Evolutionary conservation across 2,797 vertebrate genomes (phyloP).

Genomic region (Hyperoplus lanceolatus): DNA sequence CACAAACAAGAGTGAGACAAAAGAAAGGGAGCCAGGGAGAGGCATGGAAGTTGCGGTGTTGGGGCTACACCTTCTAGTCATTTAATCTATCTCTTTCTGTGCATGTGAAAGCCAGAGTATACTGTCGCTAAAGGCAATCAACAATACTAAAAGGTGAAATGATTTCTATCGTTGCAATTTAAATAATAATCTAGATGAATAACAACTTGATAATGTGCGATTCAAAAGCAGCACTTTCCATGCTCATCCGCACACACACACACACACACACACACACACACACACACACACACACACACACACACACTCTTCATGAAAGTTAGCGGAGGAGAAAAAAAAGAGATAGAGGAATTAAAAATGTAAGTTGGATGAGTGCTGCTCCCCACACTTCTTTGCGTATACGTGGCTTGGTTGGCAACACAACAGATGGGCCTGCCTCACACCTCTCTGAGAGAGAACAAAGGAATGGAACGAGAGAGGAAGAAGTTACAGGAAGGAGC

Average conservation of each 20-base stretch:
- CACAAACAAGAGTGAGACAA: constrained; percentile 35
- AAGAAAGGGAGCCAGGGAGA: neutral
- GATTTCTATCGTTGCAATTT: neutral
- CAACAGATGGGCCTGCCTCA: constrained; percentile 52
- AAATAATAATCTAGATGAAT: neutral
- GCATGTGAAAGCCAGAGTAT: constrained; percentile 1
- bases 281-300: too few relatives aligned
- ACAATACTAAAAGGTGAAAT: neutral
- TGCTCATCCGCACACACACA: too few relatives aligned
- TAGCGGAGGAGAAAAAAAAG: neutral
- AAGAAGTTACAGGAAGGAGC: constrained; percentile 20
- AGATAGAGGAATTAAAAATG: neutral
- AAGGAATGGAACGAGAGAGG: constrained; percentile 24
- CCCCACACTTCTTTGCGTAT: constrained; percentile 6
- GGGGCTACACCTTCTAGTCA: constrained; percentile 21
- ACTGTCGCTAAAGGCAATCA: constrained; percentile 5
- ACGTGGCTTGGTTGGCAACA: constrained; percentile 5
- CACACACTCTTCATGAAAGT: neutral
- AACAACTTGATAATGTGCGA: neutral
- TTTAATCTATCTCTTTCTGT: constrained; percentile 30
- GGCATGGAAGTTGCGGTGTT: neutral
- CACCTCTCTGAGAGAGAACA: constrained; percentile 38
- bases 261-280: too few relatives aligned
- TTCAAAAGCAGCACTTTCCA: too few relatives aligned
- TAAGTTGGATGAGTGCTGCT: constrained; percentile 27